A percentile compares a stretch with the other conserved stretches of the same genome.
These are phyloP conservation scores for Patella pellucida DNA, from an alignment of 2,888 invertebrate genomes.

Conservation along the genomic window DNA sequence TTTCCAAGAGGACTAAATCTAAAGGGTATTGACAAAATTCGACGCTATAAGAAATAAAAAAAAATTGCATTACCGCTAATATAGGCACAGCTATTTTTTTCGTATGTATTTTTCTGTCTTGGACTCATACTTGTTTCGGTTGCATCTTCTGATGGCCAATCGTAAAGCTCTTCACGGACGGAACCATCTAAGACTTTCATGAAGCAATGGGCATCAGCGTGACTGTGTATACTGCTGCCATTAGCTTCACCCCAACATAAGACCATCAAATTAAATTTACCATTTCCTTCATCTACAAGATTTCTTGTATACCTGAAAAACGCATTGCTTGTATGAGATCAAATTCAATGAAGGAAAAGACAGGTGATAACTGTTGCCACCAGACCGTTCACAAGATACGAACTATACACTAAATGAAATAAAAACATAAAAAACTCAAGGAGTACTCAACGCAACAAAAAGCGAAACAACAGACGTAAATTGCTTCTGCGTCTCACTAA, in stretches of 20 bases:
- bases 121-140: conserved; percentile 75
- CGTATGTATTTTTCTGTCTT: conserved; percentile 78
- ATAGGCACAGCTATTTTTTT: conserved; percentile 88
- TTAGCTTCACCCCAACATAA: conserved; percentile 99
- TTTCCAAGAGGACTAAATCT: too few species aligned
- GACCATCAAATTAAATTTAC: conserved; percentile 96
- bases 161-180: conserved; percentile 83
- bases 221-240: conserved; percentile 95
- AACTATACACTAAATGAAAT: not conserved
- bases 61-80: conserved; percentile 83
- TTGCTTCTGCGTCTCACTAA: too few species aligned
- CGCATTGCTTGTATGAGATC: not conserved
- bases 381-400: not conserved
- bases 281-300: conserved; percentile 95
- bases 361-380: too few species aligned
- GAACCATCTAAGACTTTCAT: conserved; percentile 87
- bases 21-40: too few species aligned
- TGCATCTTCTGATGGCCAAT: conserved; percentile 79
- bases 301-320: conserved; percentile 89
- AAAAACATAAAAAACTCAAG: not conserved
- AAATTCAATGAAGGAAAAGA: not conserved
- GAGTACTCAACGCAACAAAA: too few species aligned
- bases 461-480: too few species aligned
- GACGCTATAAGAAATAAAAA: too few species aligned
- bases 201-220: conserved; percentile 95